Conservation (phyloP, 1,140 invertebrate genomes). For the Doryteuthis pealeii region DNA sequence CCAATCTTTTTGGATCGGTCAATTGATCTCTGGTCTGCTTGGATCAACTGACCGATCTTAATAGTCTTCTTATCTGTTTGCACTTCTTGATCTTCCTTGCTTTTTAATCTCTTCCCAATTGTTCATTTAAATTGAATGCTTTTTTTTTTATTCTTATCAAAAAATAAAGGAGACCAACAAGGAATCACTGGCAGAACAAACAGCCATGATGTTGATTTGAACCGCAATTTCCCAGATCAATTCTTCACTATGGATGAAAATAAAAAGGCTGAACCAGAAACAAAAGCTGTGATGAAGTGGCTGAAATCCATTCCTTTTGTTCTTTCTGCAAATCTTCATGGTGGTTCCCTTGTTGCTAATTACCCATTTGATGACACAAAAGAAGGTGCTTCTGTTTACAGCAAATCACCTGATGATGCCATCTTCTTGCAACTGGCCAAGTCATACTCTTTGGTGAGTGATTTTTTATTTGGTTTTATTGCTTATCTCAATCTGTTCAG, state of each 20-base stretch:
- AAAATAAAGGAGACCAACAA: neutral
- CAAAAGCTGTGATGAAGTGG: constrained; percentile 89
- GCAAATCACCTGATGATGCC: constrained; percentile 79
- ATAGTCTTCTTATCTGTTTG: no score
- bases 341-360: constrained; percentile 86
- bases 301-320: constrained; percentile 84
- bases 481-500: no score
- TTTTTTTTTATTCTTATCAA: neutral
- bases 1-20: no score
- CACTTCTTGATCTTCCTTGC: no score
- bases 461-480: neutral
- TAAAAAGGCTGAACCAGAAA: constrained; percentile 87
- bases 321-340: constrained; percentile 94
- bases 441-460: constrained; percentile 73
- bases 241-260: constrained; percentile 64
- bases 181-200: constrained; percentile 67
- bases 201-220: constrained; percentile 83
- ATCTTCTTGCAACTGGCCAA: constrained; percentile 81
- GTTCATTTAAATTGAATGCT: no score
- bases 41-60: no score
- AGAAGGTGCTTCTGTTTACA: constrained; percentile 58
- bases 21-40: no score
- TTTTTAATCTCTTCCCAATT: no score
- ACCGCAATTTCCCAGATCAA: constrained; percentile 96
- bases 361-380: constrained; percentile 76